Percentiles rank a stretch among this genome's conserved stretches.
Conservation (phyloP, 1,140 invertebrate genomes). For the Camponotus vicinus region DNA sequence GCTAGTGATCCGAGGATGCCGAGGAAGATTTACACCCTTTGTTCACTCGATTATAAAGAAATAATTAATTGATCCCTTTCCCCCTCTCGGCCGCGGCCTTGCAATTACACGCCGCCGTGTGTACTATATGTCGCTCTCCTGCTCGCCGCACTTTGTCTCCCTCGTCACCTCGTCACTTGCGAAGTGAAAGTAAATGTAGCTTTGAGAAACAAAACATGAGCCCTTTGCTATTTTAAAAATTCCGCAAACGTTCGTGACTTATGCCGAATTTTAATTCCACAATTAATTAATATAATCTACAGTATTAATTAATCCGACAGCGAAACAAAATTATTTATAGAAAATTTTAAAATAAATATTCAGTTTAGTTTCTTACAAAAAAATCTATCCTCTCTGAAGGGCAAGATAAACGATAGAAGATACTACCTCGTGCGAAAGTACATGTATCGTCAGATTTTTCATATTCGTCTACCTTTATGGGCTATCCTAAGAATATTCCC, state of each 20-base stretch:
- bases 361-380: neutral
- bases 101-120: constrained; percentile 15
- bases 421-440: neutral
- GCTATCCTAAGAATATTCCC: neutral
- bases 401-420: neutral
- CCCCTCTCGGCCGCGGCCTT: constrained; percentile 46
- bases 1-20: constrained; percentile 71
- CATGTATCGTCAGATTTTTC: constrained; percentile 14
- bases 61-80: constrained; percentile 52
- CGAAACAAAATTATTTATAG: neutral
- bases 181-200: neutral
- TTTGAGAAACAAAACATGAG: neutral
- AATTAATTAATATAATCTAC: neutral
- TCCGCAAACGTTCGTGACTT: neutral
- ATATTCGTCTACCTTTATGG: neutral
- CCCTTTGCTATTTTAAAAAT: neutral
- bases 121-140: neutral
- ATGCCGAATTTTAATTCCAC: neutral
- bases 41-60: constrained; percentile 66
- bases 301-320: neutral
- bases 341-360: neutral
- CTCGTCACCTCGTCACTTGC: neutral
- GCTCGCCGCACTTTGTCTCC: neutral
- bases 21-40: constrained; percentile 68
- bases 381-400: neutral